Evolutionary conservation across 2,888 invertebrate species (phyloP).

Genomic region (Eueremaeus valkanovi): DNA sequence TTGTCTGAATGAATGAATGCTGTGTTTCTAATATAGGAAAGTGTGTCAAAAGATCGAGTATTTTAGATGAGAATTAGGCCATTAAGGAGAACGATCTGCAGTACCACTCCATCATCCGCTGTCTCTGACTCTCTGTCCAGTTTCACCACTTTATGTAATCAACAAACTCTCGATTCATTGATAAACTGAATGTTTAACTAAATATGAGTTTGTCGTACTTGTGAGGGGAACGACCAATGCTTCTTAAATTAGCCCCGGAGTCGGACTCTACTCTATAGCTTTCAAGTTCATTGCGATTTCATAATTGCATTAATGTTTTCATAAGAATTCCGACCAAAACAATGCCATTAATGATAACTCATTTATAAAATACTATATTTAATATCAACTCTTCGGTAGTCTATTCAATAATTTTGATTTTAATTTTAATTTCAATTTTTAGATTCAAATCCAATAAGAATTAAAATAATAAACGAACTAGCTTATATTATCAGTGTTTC

Average conservation of each 20-base stretch:
- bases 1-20: neutral
- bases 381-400: too few species aligned
- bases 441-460: too few species aligned
- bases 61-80: constrained; percentile 25
- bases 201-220: neutral
- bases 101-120: neutral
- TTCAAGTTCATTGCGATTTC: constrained; percentile 11
- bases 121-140: neutral
- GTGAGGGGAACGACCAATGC: neutral
- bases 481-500: too few species aligned
- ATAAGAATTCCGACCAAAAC: too few species aligned
- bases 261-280: neutral
- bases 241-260: neutral
- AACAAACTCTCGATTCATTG: neutral
- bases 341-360: too few species aligned
- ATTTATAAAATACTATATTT: too few species aligned
- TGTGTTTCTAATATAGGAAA: constrained; percentile 11
- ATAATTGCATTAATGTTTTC: neutral
- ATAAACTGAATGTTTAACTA: neutral
- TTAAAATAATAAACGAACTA: too few species aligned
- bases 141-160: constrained; percentile 4
- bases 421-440: too few species aligned
- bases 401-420: too few species aligned
- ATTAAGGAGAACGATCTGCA: constrained; percentile 27
- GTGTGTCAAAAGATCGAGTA: constrained; percentile 14